A percentile compares a stretch with the other conserved stretches of the same genome.
Evolutionary conservation across 2,113 vertebrate genomes (phyloP).

Genomic region (Choloepus hoffmanni): DNA sequence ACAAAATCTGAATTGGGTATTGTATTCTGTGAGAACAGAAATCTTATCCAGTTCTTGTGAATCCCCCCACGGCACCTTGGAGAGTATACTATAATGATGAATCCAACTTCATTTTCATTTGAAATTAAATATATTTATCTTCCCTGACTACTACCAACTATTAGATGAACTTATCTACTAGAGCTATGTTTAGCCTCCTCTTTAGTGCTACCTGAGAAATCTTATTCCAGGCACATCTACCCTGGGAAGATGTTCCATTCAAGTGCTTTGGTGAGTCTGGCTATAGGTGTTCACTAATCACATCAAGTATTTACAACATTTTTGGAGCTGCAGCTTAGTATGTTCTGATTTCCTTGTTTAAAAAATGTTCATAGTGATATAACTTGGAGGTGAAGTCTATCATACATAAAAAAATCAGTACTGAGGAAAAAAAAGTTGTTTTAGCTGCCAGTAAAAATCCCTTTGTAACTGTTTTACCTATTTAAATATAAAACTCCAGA

Average conservation of each 20-base stretch:
- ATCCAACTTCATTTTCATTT: background rate
- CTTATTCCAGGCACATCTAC: background rate
- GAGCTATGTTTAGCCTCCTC: background rate
- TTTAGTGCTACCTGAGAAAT: background rate
- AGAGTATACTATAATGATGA: background rate
- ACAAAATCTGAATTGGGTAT: background rate
- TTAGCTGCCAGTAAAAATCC: background rate
- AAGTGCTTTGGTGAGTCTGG: background rate
- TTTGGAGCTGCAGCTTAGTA: background rate
- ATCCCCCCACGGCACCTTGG: background rate
- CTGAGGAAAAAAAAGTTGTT: background rate
- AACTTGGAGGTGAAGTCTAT: background rate
- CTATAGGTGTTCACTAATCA: background rate
- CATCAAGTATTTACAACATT: background rate
- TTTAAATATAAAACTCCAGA: background rate
- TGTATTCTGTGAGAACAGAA: background rate
- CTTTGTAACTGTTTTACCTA: slow-evolving; percentile 2
- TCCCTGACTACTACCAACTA: fast-evolving
- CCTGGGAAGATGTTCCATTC: background rate
- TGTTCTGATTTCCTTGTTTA: background rate
- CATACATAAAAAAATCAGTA: background rate
- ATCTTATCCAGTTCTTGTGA: background rate
- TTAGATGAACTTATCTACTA: background rate
- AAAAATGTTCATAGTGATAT: background rate
- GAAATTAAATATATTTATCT: background rate